phyloP scores from a whole-genome alignment of 2,113 vertebrate species.

The Triplophysa siluroides region DNA sequence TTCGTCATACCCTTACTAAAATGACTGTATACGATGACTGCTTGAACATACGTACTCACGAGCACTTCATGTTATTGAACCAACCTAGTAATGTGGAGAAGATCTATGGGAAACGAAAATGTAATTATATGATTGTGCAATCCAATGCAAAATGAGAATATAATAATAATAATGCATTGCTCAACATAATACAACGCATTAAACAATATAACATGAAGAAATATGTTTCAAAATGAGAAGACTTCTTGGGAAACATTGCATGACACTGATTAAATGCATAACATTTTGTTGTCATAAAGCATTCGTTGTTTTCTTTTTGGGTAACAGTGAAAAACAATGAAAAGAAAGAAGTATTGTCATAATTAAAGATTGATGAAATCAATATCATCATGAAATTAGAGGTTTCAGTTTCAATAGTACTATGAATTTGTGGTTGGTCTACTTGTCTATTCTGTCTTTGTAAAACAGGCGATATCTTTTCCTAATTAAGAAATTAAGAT shows the following conservation, averaged over 20 bases:
- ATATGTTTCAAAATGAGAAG: neutral
- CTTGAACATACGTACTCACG: too few species aligned
- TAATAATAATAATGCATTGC: too few species aligned
- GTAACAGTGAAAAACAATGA: neutral
- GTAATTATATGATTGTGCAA: neutral
- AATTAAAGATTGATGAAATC: constrained; percentile 24
- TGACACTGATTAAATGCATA: too few species aligned
- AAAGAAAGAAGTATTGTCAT: neutral
- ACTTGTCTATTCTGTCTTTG: neutral
- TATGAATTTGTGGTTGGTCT: constrained; percentile 9
- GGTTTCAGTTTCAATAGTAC: neutral
- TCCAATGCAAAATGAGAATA: neutral
- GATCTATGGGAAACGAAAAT: neutral
- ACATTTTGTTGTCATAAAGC: neutral
- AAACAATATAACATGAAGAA: too few species aligned
- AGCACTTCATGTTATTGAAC: neutral
- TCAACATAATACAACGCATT: too few species aligned
- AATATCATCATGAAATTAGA: neutral
- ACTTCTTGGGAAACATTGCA: neutral
- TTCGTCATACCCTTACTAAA: neutral
- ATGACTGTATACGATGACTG: neutral
- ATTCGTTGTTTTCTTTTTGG: neutral
- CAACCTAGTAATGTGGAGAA: neutral
- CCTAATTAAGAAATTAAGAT: constrained; percentile 43
- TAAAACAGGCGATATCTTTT: neutral